These are phyloP conservation scores for Anoplopoma fimbria DNA, from an alignment of 2,113 vertebrate genomes.

Conservation along the genomic window DNA sequence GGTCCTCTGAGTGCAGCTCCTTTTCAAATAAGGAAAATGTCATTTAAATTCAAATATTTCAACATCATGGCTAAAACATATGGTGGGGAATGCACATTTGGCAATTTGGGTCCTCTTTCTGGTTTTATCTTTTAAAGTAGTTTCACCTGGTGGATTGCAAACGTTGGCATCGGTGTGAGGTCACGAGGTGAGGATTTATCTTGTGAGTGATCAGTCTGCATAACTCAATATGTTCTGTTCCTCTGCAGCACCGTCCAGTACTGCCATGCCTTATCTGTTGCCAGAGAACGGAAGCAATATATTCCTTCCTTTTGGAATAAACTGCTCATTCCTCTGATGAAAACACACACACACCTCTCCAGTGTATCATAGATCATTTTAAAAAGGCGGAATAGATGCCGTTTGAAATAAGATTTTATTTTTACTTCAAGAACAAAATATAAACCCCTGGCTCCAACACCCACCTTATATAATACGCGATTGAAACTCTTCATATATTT, in stretches of 20 bases:
- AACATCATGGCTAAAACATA: background rate
- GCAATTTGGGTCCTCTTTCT: background rate
- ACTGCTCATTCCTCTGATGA: background rate
- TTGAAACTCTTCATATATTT: conserved; percentile 83
- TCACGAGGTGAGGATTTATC: background rate
- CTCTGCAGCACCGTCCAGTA: background rate
- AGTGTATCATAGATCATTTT: fast-evolving
- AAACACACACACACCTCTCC: background rate
- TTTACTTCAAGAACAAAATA: conserved; percentile 71
- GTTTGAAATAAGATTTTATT: conserved; percentile 72
- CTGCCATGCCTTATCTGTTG: background rate
- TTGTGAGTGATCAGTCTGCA: background rate
- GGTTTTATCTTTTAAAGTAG: background rate
- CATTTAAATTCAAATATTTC: background rate
- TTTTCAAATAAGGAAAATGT: background rate
- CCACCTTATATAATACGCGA: conserved; percentile 74
- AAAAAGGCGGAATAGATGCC: background rate
- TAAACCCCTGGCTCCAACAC: conserved; percentile 73
- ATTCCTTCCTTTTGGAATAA: background rate
- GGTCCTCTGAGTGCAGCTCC: background rate
- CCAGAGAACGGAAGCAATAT: background rate
- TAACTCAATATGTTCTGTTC: background rate
- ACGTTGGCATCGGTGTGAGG: background rate
- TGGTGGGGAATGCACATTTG: background rate
- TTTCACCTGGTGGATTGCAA: conserved; percentile 3